Base-by-base conservation (phyloP, 1,140 invertebrate genomes). In the Proales similis region DNA sequence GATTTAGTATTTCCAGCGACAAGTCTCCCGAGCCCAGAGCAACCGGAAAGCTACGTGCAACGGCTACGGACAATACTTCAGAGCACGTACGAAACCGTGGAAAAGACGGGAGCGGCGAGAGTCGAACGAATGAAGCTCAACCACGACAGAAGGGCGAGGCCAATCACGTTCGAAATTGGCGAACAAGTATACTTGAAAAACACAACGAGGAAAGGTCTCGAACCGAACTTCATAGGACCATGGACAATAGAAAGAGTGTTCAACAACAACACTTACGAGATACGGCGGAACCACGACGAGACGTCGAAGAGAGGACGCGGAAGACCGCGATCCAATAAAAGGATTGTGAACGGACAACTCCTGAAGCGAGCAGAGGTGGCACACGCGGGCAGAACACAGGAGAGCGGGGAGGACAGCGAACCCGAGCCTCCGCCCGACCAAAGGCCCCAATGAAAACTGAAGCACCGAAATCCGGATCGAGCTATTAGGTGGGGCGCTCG, bases 1-100 rank as follows among this genome's bases (percentile, higher is more conserved):
- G 29, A 51, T 36, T 7, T 51, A 6, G 1, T 51, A n/a, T 51
- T 49, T 49, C 26, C 48, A 29, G 6, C 3, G 7, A 12, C 46
- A 1, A 26, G 12, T 2, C 20, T 48, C 2, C 24, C 27, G 12
- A 29, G n/a, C 4, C 27, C 27, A n/a, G 4, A 29, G 4, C 12
- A 17, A 12, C 2, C 17, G n/a, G 2, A 4, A 5, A 9, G 24
- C 3, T 48, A 4, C 17, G 46, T 29, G 11, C 6, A 2, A 2
- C 27, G 32, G 14, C 24, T 48, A 1, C 14, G 20, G 3, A 26
- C 14, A 1, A 11, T 29, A n/a, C 6, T 48, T 5, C 46, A 11
- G 1, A 24, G 17, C 27, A 29, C 24, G 27, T 48, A 48, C 6
- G 20, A 48, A 1, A 20, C 17, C 1, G 46, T 48, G 2, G 20